Conservation (phyloP, 2,797 vertebrate genomes). For the Helicolenus hilgendorfi region DNA sequence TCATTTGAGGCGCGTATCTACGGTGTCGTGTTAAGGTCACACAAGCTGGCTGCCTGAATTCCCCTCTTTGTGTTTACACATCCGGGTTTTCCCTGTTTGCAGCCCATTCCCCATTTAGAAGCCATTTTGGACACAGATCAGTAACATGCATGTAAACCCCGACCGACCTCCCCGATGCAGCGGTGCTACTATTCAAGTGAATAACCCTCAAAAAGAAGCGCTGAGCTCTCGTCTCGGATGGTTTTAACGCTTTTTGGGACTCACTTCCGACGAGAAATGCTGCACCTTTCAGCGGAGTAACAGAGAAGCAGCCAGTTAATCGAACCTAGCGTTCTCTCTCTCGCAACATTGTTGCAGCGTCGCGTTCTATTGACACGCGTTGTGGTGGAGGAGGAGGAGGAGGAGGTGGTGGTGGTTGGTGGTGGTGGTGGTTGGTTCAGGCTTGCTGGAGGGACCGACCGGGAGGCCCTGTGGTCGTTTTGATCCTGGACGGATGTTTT, state of each 20-base stretch:
- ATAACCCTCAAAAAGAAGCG: slow-evolving; percentile 57
- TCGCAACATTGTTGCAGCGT: slow-evolving; percentile 83
- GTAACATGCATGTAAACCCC: slow-evolving; percentile 88
- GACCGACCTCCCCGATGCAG: slow-evolving; percentile 85
- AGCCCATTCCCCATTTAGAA: slow-evolving; percentile 92
- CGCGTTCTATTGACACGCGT: slow-evolving; percentile 81
- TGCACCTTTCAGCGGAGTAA: slow-evolving; percentile 46
- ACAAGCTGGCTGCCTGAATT: slow-evolving; percentile 80
- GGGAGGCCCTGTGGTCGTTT: slow-evolving; percentile 82
- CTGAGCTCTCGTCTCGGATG: slow-evolving; percentile 9
- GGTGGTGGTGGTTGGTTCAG: slow-evolving; percentile 31
- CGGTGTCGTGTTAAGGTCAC: slow-evolving; percentile 84
- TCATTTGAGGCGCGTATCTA: slow-evolving; percentile 21
- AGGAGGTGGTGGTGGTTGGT: neutral
- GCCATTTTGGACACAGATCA: slow-evolving; percentile 97
- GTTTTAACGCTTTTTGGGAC: slow-evolving; percentile 12
- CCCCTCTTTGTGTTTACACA: slow-evolving; percentile 95
- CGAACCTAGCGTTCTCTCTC: slow-evolving; percentile 49
- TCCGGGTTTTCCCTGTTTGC: slow-evolving; percentile 94
- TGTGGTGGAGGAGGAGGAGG: slow-evolving; percentile 49
- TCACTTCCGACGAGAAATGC: slow-evolving; percentile 52
- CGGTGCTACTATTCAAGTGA: slow-evolving; percentile 71
- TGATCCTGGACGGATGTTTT: slow-evolving; percentile 76
- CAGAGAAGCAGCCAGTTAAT: slow-evolving; percentile 47
- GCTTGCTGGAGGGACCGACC: slow-evolving; percentile 67